phyloP scores from a whole-genome alignment of 2,797 vertebrate species.

The Phyllotis vaccarum region DNA sequence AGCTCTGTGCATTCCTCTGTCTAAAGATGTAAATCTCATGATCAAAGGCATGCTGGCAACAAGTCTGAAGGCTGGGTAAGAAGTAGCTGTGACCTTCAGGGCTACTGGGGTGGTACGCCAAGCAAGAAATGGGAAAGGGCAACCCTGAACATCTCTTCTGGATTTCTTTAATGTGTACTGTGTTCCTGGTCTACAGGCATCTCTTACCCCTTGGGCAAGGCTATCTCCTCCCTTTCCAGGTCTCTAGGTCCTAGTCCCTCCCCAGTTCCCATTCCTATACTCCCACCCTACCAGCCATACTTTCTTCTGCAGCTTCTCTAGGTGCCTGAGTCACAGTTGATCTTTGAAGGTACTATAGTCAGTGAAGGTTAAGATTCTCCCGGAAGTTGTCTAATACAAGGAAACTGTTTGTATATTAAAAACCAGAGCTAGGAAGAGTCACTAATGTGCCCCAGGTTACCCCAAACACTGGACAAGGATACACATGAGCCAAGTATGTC shows the following conservation, averaged over 20 bases:
- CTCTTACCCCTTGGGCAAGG: background rate
- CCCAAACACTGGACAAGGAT: background rate
- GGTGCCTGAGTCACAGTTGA: background rate
- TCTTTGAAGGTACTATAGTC: background rate
- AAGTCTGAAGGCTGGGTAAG: background rate
- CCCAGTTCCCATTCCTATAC: background rate
- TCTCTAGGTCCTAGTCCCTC: background rate
- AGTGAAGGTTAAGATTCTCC: background rate
- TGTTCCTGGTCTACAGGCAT: background rate
- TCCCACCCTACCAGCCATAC: background rate
- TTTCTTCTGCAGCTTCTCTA: background rate
- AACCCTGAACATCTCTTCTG: background rate
- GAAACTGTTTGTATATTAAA: background rate
- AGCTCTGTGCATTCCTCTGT: background rate
- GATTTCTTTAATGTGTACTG: background rate
- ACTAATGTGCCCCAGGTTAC: background rate
- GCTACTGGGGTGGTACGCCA: background rate
- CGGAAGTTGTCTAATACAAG: background rate
- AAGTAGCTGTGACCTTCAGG: background rate
- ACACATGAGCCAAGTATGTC: background rate
- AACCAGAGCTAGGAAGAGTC: background rate
- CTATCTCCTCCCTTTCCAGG: background rate
- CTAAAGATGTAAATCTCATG: background rate
- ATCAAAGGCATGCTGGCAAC: rapidly evolving
- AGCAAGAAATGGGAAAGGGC: background rate